Base-by-base conservation (phyloP, 2,113 vertebrate genomes). In the Anolis carolinensis region DNA sequence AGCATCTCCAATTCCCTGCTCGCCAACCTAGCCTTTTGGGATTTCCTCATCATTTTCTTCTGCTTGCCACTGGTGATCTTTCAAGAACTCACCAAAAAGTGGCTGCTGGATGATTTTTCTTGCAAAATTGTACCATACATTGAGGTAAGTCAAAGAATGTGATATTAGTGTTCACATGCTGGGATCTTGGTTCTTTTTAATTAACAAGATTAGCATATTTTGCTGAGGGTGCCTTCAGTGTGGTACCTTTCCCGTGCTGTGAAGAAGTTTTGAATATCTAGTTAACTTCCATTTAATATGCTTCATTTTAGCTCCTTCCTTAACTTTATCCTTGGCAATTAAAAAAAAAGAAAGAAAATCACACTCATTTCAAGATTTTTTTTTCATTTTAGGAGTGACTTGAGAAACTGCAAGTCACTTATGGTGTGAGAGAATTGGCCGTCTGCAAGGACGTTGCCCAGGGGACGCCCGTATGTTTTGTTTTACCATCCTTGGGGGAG, bases 101-200 rank as follows among this genome's bases (percentile, higher is more conserved):
- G 98, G 98, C 97, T 99, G 86, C 95, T 99, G 86, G 99, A 98
- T 27, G 97, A 98, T 86, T 97, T 99, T 91, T 98, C 98, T 34
- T 99, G 99, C 96, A 99, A 97, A 96, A 97, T 99, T 76, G 95
- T 99, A 90, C 98, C 99, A 14, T 99, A 99, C 91, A 97, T 99
- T 88, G 98, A 99, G 98, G 99, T 99, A 97, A 97, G 86, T 39
- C 16, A 1, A 36, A 50, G 80, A 10, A 75, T 50, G 1, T 18
- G 2, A 34, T 36, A 73, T n/a, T 4, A 27, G 23, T n/a, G 30
- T 65, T 83, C 55, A 48, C 36, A 21, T 4, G 3, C 7, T n/a
- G 27, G 79, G 39, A 67, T 68, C 5, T 1, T 77, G 21, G 7
- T 3, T 16, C 23, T 52, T 6, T 44, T 67, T 84, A 25, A 84